Evolutionary conservation across 2,113 vertebrate genomes (phyloP), one percentile per base, ranked within the genome.

Genomic region (Neodontobutis hainanensis): DNA sequence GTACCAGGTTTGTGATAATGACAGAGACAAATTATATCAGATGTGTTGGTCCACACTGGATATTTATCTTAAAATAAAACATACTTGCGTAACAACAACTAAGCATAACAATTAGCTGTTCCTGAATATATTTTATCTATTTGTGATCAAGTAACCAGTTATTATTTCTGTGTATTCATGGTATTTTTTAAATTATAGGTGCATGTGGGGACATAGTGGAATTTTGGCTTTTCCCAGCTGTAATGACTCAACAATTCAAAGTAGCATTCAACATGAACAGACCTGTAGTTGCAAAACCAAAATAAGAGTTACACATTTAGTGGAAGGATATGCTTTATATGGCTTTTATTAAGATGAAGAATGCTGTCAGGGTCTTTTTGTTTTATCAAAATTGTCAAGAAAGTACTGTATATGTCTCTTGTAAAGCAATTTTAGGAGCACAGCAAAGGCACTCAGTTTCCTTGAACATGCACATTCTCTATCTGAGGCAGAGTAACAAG

Each of bases 391-490:
- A 8, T 16, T 27, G 48, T 46, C 16, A 50, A 50, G 32, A 53
- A 14, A 14, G 36, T 11, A 43, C 42, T 43, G 42, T 15, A 9
- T 15, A 40, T 38, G 9, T 5, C 40, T 11, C 16, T 16, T 10
- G 15, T 11, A 15, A 5, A 43, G n/a, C 16, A 40, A 16, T 16
- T 62, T 60, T 46, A 52, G 44, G 64, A 73, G 60, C 58, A 12
- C 75, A 68, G 52, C 49, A 34, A 53, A 74, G 57, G 61, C 63
- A 65, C 19, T 75, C 57, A 75, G 46, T 83, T 86, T 85, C 78
- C 74, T 75, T 56, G 46, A 57, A 1, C 38, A 11, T 43, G 57
- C 68, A 68, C 68, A 61, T 82, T 81, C 57, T 44, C 9, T 4
- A 27, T 42, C 43, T 71, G 32, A 8, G 48, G 61, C 71, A 55